Percentiles rank a stretch among this genome's conserved stretches.
Conservation (phyloP, 2,797 vertebrate species). For the Vireo griseus region DNA sequence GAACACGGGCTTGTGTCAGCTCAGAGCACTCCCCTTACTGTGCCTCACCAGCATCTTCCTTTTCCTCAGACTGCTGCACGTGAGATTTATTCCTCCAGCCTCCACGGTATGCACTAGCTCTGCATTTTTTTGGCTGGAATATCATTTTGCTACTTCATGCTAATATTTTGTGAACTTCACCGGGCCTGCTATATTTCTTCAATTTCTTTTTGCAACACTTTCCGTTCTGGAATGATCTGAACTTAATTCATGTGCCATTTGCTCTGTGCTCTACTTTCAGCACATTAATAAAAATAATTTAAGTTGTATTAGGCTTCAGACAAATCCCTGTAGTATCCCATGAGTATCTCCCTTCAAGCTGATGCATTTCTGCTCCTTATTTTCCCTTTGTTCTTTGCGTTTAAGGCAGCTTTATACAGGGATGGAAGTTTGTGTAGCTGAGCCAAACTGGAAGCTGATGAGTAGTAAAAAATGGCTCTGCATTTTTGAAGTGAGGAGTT, state of each 20-base stretch:
- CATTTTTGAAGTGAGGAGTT: background rate
- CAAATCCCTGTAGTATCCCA: background rate
- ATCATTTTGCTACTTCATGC: background rate
- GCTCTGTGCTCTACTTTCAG: conserved; percentile 21
- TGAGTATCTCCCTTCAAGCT: conserved; percentile 23
- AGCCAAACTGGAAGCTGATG: conserved; percentile 24
- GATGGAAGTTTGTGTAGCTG: background rate
- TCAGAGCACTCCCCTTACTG: background rate
- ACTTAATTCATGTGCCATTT: conserved; percentile 45
- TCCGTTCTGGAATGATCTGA: conserved; percentile 21
- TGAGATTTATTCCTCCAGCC: conserved; percentile 11
- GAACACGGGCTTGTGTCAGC: background rate
- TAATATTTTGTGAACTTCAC: background rate
- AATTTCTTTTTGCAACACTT: background rate
- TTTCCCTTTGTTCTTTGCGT: conserved; percentile 44
- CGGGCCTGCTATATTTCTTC: background rate
- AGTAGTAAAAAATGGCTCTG: background rate
- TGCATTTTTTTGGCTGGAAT: background rate
- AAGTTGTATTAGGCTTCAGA: conserved; percentile 32
- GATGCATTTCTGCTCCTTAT: conserved; percentile 37
- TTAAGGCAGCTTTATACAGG: background rate
- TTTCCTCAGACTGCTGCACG: background rate
- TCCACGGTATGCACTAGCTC: background rate
- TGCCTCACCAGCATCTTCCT: background rate
- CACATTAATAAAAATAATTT: conserved; percentile 63